These are phyloP conservation scores for Drosophila emarginata DNA, from an alignment of 2,888 invertebrate species.

Conservation along the genomic window DNA sequence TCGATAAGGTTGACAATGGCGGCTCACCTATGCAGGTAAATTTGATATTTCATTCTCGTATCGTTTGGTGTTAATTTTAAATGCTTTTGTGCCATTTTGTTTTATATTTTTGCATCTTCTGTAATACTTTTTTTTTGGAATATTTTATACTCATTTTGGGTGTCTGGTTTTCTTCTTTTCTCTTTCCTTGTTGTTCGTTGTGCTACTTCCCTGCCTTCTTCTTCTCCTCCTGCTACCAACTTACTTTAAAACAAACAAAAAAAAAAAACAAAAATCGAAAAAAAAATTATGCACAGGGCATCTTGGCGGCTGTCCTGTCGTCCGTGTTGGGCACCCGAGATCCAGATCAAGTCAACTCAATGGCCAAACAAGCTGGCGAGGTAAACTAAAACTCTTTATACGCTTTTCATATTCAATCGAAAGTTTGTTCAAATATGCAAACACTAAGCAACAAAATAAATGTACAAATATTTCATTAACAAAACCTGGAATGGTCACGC, in stretches of 20 bases:
- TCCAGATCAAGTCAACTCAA: slow-evolving; percentile 95
- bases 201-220: slow-evolving; percentile 38
- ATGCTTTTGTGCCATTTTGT: slow-evolving; percentile 69
- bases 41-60: slow-evolving; percentile 20
- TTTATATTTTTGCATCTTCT: slow-evolving; percentile 35
- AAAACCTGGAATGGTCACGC: too few species aligned
- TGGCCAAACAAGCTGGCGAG: slow-evolving; percentile 98
- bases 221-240: slow-evolving; percentile 52
- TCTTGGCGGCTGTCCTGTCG: slow-evolving; percentile 95
- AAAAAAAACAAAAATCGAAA: slow-evolving; percentile 68
- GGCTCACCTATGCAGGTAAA: slow-evolving; percentile 94
- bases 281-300: slow-evolving; percentile 86
- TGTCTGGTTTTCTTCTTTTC: slow-evolving; percentile 56
- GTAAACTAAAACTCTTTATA: slow-evolving; percentile 85
- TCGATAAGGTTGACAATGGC: slow-evolving; percentile 95
- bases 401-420: slow-evolving; percentile 51
- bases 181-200: slow-evolving; percentile 40
- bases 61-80: slow-evolving; percentile 31
- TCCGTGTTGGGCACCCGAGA: slow-evolving; percentile 95
- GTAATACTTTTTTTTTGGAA: slow-evolving; percentile 32
- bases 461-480: not conserved
- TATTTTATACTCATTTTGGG: slow-evolving; percentile 53
- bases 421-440: not conserved
- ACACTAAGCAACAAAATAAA: slow-evolving; percentile 57
- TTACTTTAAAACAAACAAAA: slow-evolving; percentile 39